Conservation (phyloP, 2,113 vertebrate species). For the Sinocyclocheilus rhinocerous region DNA sequence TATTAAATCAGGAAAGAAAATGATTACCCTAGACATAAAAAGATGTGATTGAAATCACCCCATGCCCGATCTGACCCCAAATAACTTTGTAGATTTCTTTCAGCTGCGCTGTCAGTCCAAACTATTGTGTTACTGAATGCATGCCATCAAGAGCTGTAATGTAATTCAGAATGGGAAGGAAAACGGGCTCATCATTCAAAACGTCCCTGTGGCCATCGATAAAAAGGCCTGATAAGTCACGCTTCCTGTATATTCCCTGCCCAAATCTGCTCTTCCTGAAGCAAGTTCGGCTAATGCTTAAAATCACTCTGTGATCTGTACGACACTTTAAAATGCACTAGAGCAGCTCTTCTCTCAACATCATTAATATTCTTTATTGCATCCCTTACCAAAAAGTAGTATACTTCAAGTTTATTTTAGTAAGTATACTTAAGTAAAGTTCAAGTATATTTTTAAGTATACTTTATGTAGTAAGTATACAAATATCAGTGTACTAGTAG, state of each 20-base stretch:
- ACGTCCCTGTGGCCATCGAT: constrained; percentile 73
- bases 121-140: constrained; percentile 65
- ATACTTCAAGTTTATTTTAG: too few species aligned
- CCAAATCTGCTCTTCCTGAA: constrained; percentile 65
- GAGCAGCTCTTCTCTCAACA: constrained; percentile 27
- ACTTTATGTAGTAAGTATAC: too few species aligned
- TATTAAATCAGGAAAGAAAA: background rate
- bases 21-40: background rate
- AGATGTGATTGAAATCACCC: background rate
- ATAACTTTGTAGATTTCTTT: constrained; percentile 42
- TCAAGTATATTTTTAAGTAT: too few species aligned
- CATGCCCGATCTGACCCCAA: background rate
- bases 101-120: constrained; percentile 59
- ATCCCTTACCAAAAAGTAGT: too few species aligned
- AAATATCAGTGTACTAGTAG: too few species aligned
- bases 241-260: constrained; percentile 72
- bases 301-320: constrained; percentile 58
- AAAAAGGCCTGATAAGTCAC: constrained; percentile 77
- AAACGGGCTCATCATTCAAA: constrained; percentile 73
- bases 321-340: constrained; percentile 31
- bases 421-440: too few species aligned
- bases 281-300: constrained; percentile 65
- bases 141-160: constrained; percentile 63
- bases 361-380: constrained; percentile 32
- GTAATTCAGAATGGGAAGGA: constrained; percentile 76